Evolutionary conservation across 2,113 vertebrate genomes (phyloP).

Genomic region (Solea solea): DNA sequence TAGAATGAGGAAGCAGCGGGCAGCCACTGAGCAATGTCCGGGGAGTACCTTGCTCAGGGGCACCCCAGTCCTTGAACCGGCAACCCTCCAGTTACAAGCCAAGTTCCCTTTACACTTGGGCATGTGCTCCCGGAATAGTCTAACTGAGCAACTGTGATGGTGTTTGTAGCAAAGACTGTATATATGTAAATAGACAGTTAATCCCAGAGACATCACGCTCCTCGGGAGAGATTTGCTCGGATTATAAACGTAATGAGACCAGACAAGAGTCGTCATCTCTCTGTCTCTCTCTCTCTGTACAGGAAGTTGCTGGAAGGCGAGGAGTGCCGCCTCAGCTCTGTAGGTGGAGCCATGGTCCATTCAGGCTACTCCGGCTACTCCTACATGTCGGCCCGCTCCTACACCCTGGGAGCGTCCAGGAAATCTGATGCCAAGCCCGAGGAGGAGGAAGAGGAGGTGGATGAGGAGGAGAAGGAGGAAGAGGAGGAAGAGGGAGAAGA

Average conservation of each 20-base stretch:
- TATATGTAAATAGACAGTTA: conserved; percentile 22
- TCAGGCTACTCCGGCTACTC: conserved; percentile 78
- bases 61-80: no score
- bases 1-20: no score
- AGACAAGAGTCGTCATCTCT: conserved; percentile 1
- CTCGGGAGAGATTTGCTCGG: conserved; percentile 1
- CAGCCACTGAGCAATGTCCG: no score
- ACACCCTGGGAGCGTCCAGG: conserved; percentile 76
- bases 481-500: conserved; percentile 44
- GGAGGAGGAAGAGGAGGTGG: conserved; percentile 72
- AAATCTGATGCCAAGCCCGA: conserved; percentile 73
- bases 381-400: conserved; percentile 73
- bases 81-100: no score
- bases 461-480: conserved; percentile 49
- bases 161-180: background rate
- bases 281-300: conserved; percentile 10
- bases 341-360: conserved; percentile 76
- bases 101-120: no score
- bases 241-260: conserved; percentile 17
- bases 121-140: background rate
- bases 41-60: no score
- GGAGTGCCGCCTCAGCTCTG: conserved; percentile 84
- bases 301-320: conserved; percentile 88
- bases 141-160: background rate
- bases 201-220: conserved; percentile 24